Conservation (phyloP, 2,113 vertebrate species). For the Vireo altiloquus region DNA sequence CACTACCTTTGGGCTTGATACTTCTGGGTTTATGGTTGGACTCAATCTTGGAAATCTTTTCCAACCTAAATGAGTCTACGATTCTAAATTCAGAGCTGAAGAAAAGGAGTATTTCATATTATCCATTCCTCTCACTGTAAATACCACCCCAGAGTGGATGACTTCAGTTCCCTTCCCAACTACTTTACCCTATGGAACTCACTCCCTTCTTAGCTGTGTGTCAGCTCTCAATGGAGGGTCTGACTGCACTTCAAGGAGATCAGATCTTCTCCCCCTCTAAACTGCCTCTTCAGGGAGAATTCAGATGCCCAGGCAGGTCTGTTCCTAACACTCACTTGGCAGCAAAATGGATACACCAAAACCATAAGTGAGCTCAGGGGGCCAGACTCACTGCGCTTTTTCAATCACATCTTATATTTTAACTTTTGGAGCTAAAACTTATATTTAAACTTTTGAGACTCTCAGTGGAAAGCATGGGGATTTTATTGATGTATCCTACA, state of each 20-base stretch:
- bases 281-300: neutral
- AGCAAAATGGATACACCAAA: neutral
- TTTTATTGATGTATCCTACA: neutral
- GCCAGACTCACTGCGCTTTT: neutral
- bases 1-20: neutral
- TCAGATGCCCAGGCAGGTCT: neutral
- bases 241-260: neutral
- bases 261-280: neutral
- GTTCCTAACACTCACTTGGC: neutral
- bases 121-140: neutral
- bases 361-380: fast-evolving
- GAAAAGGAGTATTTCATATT: neutral
- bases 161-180: neutral
- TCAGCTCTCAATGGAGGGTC: neutral
- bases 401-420: neutral
- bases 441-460: neutral
- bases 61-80: neutral
- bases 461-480: neutral
- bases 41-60: neutral
- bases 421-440: neutral
- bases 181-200: neutral
- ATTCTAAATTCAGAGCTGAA: neutral
- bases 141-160: neutral
- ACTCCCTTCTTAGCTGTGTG: neutral
- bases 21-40: neutral